Percentiles rank a stretch among this genome's conserved stretches.
Evolutionary conservation across 2,888 invertebrate genomes (phyloP).

Genomic region (Agonopterix subpropinquella): DNA sequence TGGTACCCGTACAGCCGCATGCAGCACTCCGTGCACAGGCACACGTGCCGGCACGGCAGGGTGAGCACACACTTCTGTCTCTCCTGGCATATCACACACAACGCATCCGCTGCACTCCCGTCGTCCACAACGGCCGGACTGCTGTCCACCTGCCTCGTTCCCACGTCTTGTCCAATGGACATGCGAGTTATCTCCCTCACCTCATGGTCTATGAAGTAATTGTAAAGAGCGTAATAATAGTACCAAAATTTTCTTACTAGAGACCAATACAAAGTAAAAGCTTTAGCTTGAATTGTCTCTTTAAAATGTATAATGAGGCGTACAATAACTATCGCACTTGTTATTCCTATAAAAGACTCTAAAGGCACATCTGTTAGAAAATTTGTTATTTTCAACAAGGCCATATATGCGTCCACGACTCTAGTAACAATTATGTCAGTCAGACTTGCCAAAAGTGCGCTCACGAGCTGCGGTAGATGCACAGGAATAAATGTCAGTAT

Average conservation of each 20-base stretch:
- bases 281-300: conserved; percentile 33
- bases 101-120: conserved; percentile 43
- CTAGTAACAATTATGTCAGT: conserved; percentile 23
- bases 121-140: conserved; percentile 24
- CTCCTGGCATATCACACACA: conserved; percentile 75
- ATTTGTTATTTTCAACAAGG: conserved; percentile 52
- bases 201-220: conserved; percentile 59
- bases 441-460: conserved; percentile 28
- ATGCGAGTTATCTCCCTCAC: conserved; percentile 50
- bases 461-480: conserved; percentile 49
- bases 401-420: conserved; percentile 45
- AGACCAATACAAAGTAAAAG: conserved; percentile 45
- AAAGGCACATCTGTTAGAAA: conserved; percentile 67
- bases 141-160: conserved; percentile 20
- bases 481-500: conserved; percentile 58
- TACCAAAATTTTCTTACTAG: conserved; percentile 49
- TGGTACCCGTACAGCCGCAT: conserved; percentile 63
- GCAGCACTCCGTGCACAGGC: conserved; percentile 71
- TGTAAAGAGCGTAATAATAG: conserved; percentile 48
- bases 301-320: conserved; percentile 51
- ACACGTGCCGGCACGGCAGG: conserved; percentile 74
- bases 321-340: conserved; percentile 49
- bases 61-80: conserved; percentile 71
- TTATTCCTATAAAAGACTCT: conserved; percentile 59
- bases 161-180: conserved; percentile 38